These are phyloP conservation scores for Lycaon pictus DNA, from an alignment of 2,113 vertebrate species.

Conservation along the genomic window DNA sequence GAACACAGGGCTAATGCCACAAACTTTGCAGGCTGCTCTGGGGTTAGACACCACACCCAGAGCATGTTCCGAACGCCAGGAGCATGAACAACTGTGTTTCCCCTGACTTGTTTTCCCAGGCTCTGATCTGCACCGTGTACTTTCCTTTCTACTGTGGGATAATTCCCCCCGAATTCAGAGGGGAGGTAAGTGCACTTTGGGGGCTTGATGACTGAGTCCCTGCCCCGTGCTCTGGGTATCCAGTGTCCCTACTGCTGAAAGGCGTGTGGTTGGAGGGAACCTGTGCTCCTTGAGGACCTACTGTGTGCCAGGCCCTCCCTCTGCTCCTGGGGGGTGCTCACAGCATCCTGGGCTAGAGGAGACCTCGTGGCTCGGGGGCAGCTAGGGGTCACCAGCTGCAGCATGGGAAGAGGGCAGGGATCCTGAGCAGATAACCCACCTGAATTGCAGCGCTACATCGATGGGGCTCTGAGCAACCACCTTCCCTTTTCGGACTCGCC, in stretches of 20 bases:
- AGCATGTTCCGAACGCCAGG: rapidly evolving
- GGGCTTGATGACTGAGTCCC: rapidly evolving
- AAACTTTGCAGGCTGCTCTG: neutral
- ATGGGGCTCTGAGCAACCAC: slow-evolving; percentile 65
- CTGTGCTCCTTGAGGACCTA: rapidly evolving
- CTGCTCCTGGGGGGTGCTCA: neutral
- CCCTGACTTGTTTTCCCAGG: slow-evolving; percentile 1
- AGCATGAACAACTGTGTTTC: rapidly evolving
- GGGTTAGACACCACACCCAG: rapidly evolving
- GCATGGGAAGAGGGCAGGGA: neutral
- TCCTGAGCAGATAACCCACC: neutral
- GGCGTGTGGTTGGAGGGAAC: neutral
- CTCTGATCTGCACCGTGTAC: neutral
- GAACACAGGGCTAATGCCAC: rapidly evolving
- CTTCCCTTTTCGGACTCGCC: neutral
- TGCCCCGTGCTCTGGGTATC: neutral
- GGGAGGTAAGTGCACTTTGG: slow-evolving; percentile 64
- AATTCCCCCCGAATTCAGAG: slow-evolving; percentile 65
- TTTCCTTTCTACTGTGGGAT: slow-evolving; percentile 67
- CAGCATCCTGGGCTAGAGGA: neutral
- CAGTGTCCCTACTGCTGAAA: neutral
- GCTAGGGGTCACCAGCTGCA: rapidly evolving
- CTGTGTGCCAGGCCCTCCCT: neutral
- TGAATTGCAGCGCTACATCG: slow-evolving; percentile 46
- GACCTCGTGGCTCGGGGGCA: neutral